Evolutionary conservation across 2,797 vertebrate species (phyloP).

Genomic region (Pseudochirops corinnae): DNA sequence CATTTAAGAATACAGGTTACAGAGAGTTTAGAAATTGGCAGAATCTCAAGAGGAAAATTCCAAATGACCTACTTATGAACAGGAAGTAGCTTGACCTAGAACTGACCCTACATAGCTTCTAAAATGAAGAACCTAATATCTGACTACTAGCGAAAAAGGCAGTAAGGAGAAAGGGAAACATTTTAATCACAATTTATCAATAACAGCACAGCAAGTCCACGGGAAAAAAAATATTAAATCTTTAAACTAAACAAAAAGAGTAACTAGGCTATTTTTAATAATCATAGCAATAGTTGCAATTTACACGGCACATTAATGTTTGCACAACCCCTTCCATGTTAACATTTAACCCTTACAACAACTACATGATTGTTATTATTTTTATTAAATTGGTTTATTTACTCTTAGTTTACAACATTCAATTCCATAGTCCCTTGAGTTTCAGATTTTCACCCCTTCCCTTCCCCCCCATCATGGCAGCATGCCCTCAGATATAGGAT

Average conservation of each 20-base stretch:
- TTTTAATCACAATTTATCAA: background rate
- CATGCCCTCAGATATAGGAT: no score
- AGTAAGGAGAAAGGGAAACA: background rate
- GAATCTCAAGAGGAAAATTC: slow-evolving; percentile 18
- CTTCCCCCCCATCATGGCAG: no score
- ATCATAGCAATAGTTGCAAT: background rate
- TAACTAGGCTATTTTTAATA: background rate
- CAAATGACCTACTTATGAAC: background rate
- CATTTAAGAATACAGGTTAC: background rate
- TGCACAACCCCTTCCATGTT: background rate
- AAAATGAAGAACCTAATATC: background rate
- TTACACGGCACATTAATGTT: background rate
- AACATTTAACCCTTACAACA: background rate
- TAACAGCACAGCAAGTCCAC: background rate
- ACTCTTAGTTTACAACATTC: no score
- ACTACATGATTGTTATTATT: background rate
- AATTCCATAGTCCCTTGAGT: no score
- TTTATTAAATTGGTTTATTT: background rate
- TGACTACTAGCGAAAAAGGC: background rate
- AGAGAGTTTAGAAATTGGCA: background rate
- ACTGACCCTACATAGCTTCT: background rate
- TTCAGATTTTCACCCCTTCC: no score
- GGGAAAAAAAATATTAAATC: background rate
- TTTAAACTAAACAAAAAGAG: background rate
- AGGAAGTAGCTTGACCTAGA: background rate